phyloP scores from a whole-genome alignment of 1,140 invertebrate genomes.

The Coenobita brevimanus region DNA sequence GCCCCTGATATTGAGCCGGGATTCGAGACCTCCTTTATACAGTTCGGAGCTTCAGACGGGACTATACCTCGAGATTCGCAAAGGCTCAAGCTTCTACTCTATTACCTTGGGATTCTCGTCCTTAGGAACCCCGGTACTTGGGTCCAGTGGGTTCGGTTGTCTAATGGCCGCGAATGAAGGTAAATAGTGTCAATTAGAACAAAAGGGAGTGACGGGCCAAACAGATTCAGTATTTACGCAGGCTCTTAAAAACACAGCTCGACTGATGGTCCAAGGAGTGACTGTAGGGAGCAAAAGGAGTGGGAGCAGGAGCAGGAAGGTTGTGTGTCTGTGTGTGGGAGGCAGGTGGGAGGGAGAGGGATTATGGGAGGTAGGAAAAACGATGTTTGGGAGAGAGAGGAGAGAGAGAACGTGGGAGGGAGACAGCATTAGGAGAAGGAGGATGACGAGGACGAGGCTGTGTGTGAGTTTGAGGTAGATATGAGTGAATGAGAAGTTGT shows the following conservation, averaged over 20 bases:
- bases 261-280: slow-evolving; percentile 47
- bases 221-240: slow-evolving; percentile 59
- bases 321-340: neutral
- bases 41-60: neutral
- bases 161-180: slow-evolving; percentile 65
- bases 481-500: neutral
- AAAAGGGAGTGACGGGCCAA: slow-evolving; percentile 63
- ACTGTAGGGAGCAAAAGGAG: neutral
- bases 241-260: slow-evolving; percentile 62
- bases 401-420: neutral
- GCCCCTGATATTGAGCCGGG: slow-evolving; percentile 50
- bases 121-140: slow-evolving; percentile 13
- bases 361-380: too few species aligned
- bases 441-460: neutral
- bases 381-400: too few species aligned
- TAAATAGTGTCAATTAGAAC: slow-evolving; percentile 67
- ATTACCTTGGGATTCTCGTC: neutral
- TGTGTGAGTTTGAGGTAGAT: neutral
- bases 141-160: slow-evolving; percentile 21
- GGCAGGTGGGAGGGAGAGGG: neutral
- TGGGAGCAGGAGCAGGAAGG: neutral
- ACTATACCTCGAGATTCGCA: neutral
- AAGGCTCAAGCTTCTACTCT: neutral
- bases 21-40: slow-evolving; percentile 52
- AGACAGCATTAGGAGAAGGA: neutral